Conservation (phyloP, 2,797 vertebrate genomes). For the Muscicapa striata region DNA sequence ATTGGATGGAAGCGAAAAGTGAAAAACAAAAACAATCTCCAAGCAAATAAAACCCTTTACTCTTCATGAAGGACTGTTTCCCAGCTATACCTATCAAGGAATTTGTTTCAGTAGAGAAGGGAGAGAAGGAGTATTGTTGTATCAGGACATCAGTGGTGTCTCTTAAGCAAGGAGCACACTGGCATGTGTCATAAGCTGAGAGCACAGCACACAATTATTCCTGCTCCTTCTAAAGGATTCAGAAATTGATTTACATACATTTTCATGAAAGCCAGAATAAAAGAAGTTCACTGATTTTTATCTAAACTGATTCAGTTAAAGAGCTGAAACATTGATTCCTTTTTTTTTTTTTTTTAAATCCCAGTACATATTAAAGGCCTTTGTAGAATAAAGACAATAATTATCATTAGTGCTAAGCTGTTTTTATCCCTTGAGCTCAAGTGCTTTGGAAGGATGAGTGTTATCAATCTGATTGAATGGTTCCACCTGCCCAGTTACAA, state of each 20-base stretch:
- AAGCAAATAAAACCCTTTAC: background rate
- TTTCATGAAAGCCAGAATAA: background rate
- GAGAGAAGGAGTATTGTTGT: background rate
- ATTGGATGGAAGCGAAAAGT: background rate
- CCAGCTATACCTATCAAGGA: background rate
- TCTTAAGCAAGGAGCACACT: background rate
- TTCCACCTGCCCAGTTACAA: background rate
- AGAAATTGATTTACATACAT: background rate
- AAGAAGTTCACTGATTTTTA: background rate
- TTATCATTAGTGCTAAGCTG: background rate
- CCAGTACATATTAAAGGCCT: background rate
- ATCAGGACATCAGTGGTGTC: background rate
- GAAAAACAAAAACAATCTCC: background rate
- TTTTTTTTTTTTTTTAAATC: background rate
- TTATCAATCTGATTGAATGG: background rate
- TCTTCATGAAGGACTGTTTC: background rate
- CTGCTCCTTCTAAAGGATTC: background rate
- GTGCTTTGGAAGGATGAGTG: background rate
- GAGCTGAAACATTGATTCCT: background rate
- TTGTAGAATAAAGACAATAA: background rate
- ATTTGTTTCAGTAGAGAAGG: background rate
- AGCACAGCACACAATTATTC: background rate
- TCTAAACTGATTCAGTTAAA: background rate
- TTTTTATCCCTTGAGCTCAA: background rate
- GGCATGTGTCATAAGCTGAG: background rate